Conservation (phyloP, 2,797 vertebrate species). For the Perodicticus potto region DNA sequence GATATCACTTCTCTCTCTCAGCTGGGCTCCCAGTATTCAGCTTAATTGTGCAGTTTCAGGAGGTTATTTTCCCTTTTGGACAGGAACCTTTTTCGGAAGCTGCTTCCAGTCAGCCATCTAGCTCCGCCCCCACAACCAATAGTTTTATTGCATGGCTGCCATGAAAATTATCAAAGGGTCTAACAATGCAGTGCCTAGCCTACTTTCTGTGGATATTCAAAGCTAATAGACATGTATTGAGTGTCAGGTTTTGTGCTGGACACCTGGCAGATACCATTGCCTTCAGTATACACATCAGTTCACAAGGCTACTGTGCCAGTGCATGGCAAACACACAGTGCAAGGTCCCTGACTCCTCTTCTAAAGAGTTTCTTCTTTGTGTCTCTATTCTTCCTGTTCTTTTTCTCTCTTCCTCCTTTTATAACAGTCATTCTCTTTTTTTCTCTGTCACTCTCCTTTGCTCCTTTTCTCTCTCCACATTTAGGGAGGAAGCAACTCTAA, state of each 20-base stretch:
- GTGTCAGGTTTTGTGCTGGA: neutral
- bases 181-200: neutral
- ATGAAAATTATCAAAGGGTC: neutral
- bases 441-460: neutral
- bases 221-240: neutral
- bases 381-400: neutral
- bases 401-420: neutral
- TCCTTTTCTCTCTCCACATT: neutral
- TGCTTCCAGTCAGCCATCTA: too few species aligned
- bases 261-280: too few species aligned
- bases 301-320: neutral
- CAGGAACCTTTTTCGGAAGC: too few species aligned
- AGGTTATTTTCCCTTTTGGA: too few species aligned
- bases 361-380: neutral
- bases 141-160: neutral
- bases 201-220: neutral
- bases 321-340: fast-evolving
- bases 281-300: neutral
- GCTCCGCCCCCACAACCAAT: neutral
- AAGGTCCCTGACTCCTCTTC: neutral
- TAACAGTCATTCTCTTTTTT: neutral
- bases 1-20: too few species aligned
- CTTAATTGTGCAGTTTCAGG: too few species aligned
- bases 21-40: too few species aligned
- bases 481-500: neutral